phyloP scores from a whole-genome alignment of 92 coral and sea anemone genomes.

The Porites evermanni region DNA sequence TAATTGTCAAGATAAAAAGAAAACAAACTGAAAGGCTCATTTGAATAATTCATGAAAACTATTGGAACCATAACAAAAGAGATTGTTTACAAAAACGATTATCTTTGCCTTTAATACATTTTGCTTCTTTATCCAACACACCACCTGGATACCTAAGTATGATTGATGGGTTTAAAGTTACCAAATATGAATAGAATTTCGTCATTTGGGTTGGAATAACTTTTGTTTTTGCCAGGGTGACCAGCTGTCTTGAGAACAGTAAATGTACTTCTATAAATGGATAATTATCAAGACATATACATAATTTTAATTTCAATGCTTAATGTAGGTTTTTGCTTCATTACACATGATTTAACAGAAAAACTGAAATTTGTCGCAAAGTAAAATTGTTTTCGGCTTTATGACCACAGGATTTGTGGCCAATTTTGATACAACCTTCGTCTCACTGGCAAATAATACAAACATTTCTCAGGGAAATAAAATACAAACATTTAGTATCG shows the following conservation, averaged over 20 bases:
- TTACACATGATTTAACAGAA: not conserved
- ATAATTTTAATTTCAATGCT: not conserved
- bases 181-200: slow-evolving; percentile 9
- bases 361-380: no score
- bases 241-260: not conserved
- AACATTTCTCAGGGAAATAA: not conserved
- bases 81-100: no score
- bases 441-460: not conserved
- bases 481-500: no score
- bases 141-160: no score
- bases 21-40: not conserved
- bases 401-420: not conserved
- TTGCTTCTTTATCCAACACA: not conserved
- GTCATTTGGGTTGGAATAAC: not conserved
- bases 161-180: not conserved
- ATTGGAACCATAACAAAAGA: not conserved
- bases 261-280: not conserved
- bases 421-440: not conserved
- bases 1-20: no score
- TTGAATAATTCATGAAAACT: not conserved
- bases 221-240: not conserved
- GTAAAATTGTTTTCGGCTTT: no score
- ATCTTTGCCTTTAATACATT: not conserved
- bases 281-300: not conserved
- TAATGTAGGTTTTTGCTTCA: not conserved